Evolutionary conservation across 2,797 vertebrate genomes (phyloP), one percentile per base, ranked within the genome.

Genomic region (Sylvia borin): DNA sequence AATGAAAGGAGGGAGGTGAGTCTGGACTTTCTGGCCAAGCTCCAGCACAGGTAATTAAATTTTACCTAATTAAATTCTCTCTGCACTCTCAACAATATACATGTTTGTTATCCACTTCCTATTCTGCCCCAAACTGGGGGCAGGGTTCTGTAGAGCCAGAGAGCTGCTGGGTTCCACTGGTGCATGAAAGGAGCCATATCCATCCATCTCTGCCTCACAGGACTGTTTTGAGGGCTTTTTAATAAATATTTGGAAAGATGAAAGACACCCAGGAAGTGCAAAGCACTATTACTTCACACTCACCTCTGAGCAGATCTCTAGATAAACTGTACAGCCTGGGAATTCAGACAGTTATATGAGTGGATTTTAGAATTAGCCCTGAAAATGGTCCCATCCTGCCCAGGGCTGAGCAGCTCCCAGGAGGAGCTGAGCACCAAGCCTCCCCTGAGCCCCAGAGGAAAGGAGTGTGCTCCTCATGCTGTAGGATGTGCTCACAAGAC

Each of bases 241-340:
- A 90, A 92, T 93, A 95, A 95, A 94, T 94, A 92, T 90, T 93
- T 94, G 79, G 82, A 86, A 92, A 95, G 42, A 93, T 58, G 36
- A 91, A 95, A 93, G 85, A 57, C 24, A 54, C 42, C n/a, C 50
- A 87, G 71, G 74, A 96, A 94, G 67, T 68, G 31, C 25, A 76
- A 77, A 72, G 38, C 45, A 65, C 68, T 88, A 57, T 78, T 95
- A 92, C 73, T 90, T 87, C 62, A 70, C 67, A 47, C 61, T 87
- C 75, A 38, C 47, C 38, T 92, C 53, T 34, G 45, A 84, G 50
- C 5, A 45, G 83, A 76, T 71, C 45, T 82, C 65, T 42, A 73
- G 73, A 91, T 71, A 90, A 93, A 90, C 66, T 20, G 14, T 27
- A 25, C 0, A 2, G 54, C 80, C 55, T 38, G 57, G 57, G 71